Conservation (phyloP, 2,797 vertebrate genomes). For the Falco columbarius region DNA sequence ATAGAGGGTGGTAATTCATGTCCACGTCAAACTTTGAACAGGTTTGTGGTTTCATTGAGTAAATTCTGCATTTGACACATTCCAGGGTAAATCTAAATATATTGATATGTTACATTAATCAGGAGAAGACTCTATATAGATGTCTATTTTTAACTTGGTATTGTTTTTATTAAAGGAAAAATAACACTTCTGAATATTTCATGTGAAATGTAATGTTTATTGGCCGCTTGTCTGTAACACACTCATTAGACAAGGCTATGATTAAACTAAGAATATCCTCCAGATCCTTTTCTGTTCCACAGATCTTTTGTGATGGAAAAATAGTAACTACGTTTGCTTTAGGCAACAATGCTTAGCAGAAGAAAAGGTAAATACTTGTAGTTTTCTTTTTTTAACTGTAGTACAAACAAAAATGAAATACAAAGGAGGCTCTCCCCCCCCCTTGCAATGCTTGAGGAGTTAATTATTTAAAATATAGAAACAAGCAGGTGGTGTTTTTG, state of each 20-base stretch:
- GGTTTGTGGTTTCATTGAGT: background rate
- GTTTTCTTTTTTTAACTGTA: background rate
- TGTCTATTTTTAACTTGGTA: background rate
- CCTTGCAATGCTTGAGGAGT: background rate
- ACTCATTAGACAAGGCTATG: background rate
- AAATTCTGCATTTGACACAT: background rate
- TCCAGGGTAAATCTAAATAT: background rate
- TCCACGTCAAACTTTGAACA: background rate
- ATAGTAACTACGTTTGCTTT: background rate
- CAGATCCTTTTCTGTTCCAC: background rate
- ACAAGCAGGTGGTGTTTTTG: conserved; percentile 22
- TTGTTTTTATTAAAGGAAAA: background rate
- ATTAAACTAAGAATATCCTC: background rate
- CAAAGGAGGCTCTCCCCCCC: background rate
- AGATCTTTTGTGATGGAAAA: background rate
- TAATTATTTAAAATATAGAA: conserved; percentile 36
- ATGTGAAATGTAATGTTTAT: background rate
- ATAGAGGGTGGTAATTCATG: background rate
- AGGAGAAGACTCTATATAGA: background rate
- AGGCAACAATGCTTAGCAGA: background rate
- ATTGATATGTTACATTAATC: background rate
- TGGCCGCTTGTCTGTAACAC: background rate
- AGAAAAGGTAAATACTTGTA: background rate
- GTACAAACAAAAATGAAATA: background rate
- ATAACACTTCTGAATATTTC: background rate